Conservation (phyloP, 2,888 invertebrate species). For the Morpho helenor region DNA sequence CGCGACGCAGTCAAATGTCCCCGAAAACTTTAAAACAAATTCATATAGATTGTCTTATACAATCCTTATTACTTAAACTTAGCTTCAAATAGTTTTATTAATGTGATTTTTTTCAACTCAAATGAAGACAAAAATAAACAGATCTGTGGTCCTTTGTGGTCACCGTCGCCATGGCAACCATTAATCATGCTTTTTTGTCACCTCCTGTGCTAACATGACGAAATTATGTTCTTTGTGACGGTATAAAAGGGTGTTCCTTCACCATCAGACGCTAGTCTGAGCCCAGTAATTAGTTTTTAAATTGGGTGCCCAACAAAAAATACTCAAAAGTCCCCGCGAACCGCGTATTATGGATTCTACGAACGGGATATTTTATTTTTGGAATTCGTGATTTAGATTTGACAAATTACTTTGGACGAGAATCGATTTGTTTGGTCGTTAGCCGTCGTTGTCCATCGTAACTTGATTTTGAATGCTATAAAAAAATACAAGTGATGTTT, state of each 20-base stretch:
- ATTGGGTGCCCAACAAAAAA: conserved; percentile 69
- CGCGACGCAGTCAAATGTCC: too few species aligned
- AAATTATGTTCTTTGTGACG: conserved; percentile 67
- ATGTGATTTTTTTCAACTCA: conserved; percentile 6
- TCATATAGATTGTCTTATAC: neutral
- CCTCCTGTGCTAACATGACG: conserved; percentile 65
- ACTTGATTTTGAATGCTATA: conserved; percentile 21
- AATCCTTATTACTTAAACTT: conserved; percentile 4
- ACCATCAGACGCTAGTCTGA: conserved; percentile 64
- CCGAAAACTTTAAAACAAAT: neutral
- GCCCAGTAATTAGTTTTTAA: conserved; percentile 74
- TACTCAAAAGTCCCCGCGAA: conserved; percentile 47
- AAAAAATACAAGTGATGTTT: conserved; percentile 6
- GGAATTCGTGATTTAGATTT: conserved; percentile 64
- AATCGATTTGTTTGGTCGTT: conserved; percentile 29
- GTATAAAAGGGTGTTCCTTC: conserved; percentile 59
- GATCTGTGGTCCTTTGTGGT: conserved; percentile 54
- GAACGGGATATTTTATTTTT: conserved; percentile 50
- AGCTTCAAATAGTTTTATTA: too few species aligned
- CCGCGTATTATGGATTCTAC: conserved; percentile 53
- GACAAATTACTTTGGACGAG: conserved; percentile 64
- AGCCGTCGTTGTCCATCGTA: conserved; percentile 22
- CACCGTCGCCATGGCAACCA: conserved; percentile 48
- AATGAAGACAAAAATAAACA: conserved; percentile 28
- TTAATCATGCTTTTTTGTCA: conserved; percentile 76